A percentile compares a stretch with the other conserved stretches of the same genome.
Conservation (phyloP, 2,113 vertebrate species). For the Bufo bufo region DNA sequence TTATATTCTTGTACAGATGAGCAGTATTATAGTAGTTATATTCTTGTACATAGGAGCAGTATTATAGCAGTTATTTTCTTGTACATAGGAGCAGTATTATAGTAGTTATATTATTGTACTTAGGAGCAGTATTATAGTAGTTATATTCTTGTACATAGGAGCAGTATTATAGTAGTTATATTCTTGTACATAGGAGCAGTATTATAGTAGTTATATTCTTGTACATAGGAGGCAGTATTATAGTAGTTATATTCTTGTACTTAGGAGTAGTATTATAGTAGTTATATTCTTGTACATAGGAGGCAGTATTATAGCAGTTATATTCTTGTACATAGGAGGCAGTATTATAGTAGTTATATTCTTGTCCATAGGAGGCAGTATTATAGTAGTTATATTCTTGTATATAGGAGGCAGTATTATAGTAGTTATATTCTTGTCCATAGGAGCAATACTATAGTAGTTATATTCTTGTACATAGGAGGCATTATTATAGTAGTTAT, state of each 20-base stretch:
- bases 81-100: neutral
- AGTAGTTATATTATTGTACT: no score
- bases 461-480: no score
- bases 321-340: neutral
- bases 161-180: slow-evolving; percentile 14
- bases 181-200: slow-evolving; percentile 3
- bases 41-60: neutral
- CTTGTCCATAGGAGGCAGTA: neutral
- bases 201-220: slow-evolving; percentile 12
- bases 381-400: slow-evolving; percentile 1
- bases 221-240: slow-evolving; percentile 1
- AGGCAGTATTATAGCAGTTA: neutral
- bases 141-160: slow-evolving; percentile 3
- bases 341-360: neutral
- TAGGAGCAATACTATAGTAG: no score
- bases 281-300: neutral
- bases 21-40: neutral
- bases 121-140: neutral
- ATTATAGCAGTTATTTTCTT: neutral
- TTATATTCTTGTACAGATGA: no score
- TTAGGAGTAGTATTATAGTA: neutral
- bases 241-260: slow-evolving; percentile 1
- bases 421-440: no score
- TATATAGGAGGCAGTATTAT: no score
- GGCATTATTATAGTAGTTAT: neutral